phyloP scores from a whole-genome alignment of 2,888 invertebrate species.

The Meghimatium bilineatum region DNA sequence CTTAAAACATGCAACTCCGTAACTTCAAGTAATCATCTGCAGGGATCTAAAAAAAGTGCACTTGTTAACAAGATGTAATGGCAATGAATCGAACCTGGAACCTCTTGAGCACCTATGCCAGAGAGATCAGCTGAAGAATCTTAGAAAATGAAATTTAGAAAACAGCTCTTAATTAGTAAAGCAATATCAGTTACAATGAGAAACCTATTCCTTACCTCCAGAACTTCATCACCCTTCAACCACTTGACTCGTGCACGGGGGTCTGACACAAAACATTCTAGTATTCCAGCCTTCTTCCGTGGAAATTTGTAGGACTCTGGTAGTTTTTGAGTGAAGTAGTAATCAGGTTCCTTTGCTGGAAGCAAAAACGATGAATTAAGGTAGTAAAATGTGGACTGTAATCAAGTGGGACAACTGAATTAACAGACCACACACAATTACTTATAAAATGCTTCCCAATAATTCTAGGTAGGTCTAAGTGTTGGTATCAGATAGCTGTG shows the following conservation, averaged over 20 bases:
- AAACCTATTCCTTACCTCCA: conserved; percentile 62
- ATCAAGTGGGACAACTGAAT: background rate
- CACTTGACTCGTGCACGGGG: conserved; percentile 95
- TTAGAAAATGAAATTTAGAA: background rate
- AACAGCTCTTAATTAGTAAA: background rate
- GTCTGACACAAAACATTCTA: conserved; percentile 96
- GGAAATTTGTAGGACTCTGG: conserved; percentile 93
- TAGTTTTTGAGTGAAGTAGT: conserved; percentile 92
- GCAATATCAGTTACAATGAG: background rate
- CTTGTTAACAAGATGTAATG: no score
- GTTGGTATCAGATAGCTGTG: no score
- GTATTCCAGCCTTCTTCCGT: conserved; percentile 89
- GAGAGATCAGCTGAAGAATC: no score
- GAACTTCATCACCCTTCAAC: conserved; percentile 89
- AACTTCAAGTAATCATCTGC: no score
- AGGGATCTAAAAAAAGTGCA: no score
- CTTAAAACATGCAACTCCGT: no score
- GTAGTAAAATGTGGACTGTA: background rate
- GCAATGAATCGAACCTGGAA: no score
- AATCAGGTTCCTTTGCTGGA: conserved; percentile 94
- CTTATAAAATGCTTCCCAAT: no score
- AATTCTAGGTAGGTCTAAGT: no score
- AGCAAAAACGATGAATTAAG: background rate
- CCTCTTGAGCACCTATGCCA: no score
- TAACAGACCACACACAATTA: no score